Percentiles rank a stretch among this genome's conserved stretches.
Evolutionary conservation across 2,797 vertebrate genomes (phyloP).

Genomic region (Gymnothorax reevesii): DNA sequence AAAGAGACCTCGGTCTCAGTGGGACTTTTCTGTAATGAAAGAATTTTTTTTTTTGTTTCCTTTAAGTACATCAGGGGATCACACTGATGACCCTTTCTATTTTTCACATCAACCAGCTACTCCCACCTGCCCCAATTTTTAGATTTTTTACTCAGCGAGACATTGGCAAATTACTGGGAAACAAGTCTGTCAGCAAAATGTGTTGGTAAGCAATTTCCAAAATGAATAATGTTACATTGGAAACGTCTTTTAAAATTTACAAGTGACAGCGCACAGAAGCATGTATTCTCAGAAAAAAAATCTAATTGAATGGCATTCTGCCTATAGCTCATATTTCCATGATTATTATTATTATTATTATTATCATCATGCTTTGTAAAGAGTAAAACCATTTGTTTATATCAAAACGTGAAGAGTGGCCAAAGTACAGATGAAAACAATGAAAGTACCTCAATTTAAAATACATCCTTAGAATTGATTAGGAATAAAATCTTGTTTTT

Average conservation of each 20-base stretch:
- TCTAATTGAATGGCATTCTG: conserved; percentile 73
- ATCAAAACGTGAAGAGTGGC: not conserved
- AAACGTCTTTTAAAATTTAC: conserved; percentile 64
- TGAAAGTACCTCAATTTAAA: conserved; percentile 49
- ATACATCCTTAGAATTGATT: conserved; percentile 56
- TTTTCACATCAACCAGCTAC: not conserved
- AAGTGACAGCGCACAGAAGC: conserved; percentile 63
- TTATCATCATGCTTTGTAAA: too few species aligned
- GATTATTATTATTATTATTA: too few species aligned
- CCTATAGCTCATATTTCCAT: not conserved
- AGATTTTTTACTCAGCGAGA: not conserved
- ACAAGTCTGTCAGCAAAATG: conserved; percentile 61
- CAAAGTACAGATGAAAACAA: conserved; percentile 34
- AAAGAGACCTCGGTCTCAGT: too few species aligned
- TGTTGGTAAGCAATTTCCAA: conserved; percentile 58
- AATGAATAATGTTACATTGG: conserved; percentile 74
- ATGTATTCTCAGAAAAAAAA: conserved; percentile 71
- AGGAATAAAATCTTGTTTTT: conserved; percentile 63
- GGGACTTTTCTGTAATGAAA: too few species aligned
- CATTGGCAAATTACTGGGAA: conserved; percentile 44
- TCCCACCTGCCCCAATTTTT: not conserved
- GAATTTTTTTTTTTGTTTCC: too few species aligned
- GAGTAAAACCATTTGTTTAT: too few species aligned
- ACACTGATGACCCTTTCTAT: too few species aligned
- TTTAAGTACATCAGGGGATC: not conserved